Percentiles rank a stretch among this genome's conserved stretches.
Conservation (phyloP, 2,113 vertebrate genomes). For the Xiphorhynchus elegans region DNA sequence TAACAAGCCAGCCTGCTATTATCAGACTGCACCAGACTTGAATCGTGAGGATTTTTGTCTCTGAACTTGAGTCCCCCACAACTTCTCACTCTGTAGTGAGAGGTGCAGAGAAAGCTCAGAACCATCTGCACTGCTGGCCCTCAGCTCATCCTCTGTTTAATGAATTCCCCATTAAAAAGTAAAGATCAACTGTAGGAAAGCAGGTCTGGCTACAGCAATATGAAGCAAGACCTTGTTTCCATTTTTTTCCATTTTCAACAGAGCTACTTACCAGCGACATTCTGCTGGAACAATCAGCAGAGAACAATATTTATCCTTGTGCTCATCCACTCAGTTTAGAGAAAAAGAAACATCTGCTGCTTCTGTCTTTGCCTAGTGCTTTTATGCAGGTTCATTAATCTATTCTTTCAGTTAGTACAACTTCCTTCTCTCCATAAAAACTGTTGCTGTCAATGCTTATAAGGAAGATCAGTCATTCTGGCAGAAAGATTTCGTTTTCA, state of each 20-base stretch:
- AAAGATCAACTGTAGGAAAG: not conserved
- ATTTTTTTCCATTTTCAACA: not conserved
- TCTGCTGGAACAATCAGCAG: not conserved
- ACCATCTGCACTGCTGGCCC: accelerated
- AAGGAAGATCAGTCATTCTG: not conserved
- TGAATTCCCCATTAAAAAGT: not conserved
- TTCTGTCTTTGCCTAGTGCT: not conserved
- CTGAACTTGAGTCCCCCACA: not conserved
- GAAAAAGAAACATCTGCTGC: not conserved
- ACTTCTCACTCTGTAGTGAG: not conserved
- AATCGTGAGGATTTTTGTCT: not conserved
- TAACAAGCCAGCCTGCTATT: not conserved
- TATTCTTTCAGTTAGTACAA: not conserved
- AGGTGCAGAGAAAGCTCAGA: not conserved
- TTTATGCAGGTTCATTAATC: not conserved
- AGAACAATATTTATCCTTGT: not conserved
- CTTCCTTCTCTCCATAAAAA: not conserved
- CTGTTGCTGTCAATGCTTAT: not conserved
- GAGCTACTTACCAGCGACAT: not conserved
- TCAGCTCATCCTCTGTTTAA: not conserved
- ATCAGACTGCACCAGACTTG: not conserved
- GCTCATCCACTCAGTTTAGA: not conserved
- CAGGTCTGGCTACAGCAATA: not conserved
- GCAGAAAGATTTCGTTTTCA: conserved; percentile 22
- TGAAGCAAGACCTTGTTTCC: not conserved